These are phyloP conservation scores for Hassar affinis DNA, from an alignment of 2,113 vertebrate species.

Conservation along the genomic window DNA sequence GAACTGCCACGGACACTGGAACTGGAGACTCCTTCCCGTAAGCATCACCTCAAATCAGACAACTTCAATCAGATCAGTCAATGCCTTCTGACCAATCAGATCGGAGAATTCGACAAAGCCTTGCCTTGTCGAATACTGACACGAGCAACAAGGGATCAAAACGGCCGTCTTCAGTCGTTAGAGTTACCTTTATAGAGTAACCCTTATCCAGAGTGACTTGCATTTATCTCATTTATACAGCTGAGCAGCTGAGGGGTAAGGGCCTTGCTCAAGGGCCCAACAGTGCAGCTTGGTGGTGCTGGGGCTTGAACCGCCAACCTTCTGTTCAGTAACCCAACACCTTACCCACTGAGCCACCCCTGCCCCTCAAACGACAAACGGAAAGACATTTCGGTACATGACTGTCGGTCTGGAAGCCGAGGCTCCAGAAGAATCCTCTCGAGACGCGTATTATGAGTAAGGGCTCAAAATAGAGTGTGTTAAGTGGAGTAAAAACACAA, in stretches of 20 bases:
- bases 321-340: too few species aligned
- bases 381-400: not conserved
- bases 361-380: not conserved
- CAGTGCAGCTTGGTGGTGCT: too few species aligned
- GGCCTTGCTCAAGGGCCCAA: too few species aligned
- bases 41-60: too few species aligned
- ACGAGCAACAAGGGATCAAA: not conserved
- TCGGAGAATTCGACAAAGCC: not conserved
- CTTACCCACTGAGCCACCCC: too few species aligned
- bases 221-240: too few species aligned
- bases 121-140: not conserved
- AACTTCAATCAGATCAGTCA: not conserved
- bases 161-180: not conserved
- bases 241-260: too few species aligned
- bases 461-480: conserved; percentile 21
- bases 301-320: too few species aligned
- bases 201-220: too few species aligned
- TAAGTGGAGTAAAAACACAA: not conserved
- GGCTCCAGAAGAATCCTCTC: not conserved
- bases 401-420: too few species aligned
- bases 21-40: not conserved
- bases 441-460: conserved; percentile 23
- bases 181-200: too few species aligned
- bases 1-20: too few species aligned
- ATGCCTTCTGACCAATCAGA: not conserved